A percentile compares a stretch with the other conserved stretches of the same genome.
These are phyloP conservation scores for Pristionchus exspectatus DNA, from an alignment of 2,888 invertebrate genomes.

Conservation along the genomic window DNA sequence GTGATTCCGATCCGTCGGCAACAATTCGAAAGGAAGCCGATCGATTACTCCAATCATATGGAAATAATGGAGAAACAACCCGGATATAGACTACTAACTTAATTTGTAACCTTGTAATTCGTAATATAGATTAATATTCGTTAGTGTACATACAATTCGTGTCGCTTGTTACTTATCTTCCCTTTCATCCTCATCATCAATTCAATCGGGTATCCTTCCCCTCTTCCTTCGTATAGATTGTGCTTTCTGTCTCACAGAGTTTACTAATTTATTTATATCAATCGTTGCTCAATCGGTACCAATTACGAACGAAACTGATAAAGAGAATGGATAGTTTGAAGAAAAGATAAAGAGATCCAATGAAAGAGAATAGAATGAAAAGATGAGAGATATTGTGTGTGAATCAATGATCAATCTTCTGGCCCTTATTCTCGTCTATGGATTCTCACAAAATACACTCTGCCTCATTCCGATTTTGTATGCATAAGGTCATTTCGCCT, in stretches of 20 bases:
- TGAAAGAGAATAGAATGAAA: no score
- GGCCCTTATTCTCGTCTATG: no score
- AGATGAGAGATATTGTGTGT: no score
- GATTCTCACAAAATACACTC: no score
- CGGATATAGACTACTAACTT: neutral
- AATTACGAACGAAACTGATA: constrained; percentile 33
- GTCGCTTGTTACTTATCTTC: constrained; percentile 16
- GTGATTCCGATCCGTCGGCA: neutral
- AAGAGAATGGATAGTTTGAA: constrained; percentile 25
- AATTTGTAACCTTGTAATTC: neutral
- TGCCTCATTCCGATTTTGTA: no score
- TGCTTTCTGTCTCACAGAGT: constrained; percentile 33
- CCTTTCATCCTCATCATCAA: constrained; percentile 26
- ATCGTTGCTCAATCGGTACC: constrained; percentile 34
- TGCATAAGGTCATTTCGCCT: no score
- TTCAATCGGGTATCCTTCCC: constrained; percentile 5
- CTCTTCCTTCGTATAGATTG: constrained; percentile 22
- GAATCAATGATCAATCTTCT: no score
- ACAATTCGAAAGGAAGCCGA: constrained; percentile 32
- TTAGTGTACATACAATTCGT: neutral
- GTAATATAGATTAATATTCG: constrained; percentile 24
- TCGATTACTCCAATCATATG: neutral
- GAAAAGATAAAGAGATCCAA: neutral
- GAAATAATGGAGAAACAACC: constrained; percentile 37
- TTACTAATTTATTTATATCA: neutral